Percentiles rank a stretch among this genome's conserved stretches.
Evolutionary conservation across 2,797 vertebrate species (phyloP).

Genomic region (Chaunax sp.): DNA sequence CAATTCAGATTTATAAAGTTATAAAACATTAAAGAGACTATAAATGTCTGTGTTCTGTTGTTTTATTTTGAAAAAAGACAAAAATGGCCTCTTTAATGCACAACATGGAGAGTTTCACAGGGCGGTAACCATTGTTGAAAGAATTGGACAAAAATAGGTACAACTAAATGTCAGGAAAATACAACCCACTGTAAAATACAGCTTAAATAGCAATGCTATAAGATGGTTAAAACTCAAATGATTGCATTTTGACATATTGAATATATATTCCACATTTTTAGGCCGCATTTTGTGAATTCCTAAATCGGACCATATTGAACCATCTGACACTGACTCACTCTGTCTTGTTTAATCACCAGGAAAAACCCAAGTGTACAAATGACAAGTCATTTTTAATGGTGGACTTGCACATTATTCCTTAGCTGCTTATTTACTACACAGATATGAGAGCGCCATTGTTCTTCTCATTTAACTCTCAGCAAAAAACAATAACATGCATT

Average conservation of each 20-base stretch:
- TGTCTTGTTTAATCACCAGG: too few species aligned
- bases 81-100: not conserved
- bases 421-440: too few species aligned
- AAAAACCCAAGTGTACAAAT: not conserved
- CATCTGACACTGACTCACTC: too few species aligned
- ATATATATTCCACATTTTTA: too few species aligned
- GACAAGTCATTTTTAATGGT: not conserved
- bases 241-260: too few species aligned
- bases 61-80: not conserved
- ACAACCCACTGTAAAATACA: not conserved
- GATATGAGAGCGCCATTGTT: too few species aligned
- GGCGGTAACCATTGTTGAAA: not conserved
- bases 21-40: not conserved
- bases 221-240: not conserved
- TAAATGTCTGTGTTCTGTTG: not conserved
- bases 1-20: not conserved
- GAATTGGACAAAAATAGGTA: not conserved
- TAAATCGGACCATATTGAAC: too few species aligned
- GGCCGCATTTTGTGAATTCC: too few species aligned
- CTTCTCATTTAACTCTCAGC: too few species aligned
- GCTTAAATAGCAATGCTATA: conserved; percentile 11
- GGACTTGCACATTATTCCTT: too few species aligned
- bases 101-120: not conserved
- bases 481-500: too few species aligned
- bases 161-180: not conserved